phyloP scores from a whole-genome alignment of 2,113 vertebrate genomes.

The Engystomops pustulosus region DNA sequence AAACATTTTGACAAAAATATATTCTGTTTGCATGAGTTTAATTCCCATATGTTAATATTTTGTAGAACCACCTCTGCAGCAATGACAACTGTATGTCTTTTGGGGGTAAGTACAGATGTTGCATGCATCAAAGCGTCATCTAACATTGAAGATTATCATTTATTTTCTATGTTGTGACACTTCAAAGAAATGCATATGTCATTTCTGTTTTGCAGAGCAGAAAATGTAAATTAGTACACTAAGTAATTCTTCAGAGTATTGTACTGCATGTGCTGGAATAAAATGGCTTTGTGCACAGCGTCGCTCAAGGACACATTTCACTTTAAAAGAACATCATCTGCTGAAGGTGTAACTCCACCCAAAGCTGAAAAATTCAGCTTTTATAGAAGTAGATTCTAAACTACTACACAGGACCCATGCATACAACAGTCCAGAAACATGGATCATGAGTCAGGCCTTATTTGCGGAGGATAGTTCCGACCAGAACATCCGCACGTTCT shows the following conservation, averaged over 20 bases:
- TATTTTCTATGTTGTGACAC: slow-evolving; percentile 2
- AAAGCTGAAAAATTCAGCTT: neutral
- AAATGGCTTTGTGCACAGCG: neutral
- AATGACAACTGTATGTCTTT: neutral
- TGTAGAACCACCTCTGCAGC: neutral
- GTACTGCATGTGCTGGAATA: neutral
- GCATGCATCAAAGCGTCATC: neutral
- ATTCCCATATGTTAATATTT: neutral
- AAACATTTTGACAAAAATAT: neutral
- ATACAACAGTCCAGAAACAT: no score
- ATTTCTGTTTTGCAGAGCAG: neutral
- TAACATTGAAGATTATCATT: neutral
- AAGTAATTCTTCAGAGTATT: neutral
- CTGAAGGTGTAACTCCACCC: neutral
- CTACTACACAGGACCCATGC: no score
- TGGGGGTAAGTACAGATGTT: neutral
- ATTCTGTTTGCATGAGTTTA: neutral
- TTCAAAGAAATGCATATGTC: slow-evolving; percentile 7
- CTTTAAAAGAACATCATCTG: neutral
- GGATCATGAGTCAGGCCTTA: no score
- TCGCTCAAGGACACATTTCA: neutral
- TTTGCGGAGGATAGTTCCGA: no score
- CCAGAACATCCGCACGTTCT: no score
- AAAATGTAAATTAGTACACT: neutral
- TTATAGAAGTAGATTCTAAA: neutral